Evolutionary conservation across 92 coral and sea anemone species (phyloP).

Genomic region (Zoanthus gigantus): DNA sequence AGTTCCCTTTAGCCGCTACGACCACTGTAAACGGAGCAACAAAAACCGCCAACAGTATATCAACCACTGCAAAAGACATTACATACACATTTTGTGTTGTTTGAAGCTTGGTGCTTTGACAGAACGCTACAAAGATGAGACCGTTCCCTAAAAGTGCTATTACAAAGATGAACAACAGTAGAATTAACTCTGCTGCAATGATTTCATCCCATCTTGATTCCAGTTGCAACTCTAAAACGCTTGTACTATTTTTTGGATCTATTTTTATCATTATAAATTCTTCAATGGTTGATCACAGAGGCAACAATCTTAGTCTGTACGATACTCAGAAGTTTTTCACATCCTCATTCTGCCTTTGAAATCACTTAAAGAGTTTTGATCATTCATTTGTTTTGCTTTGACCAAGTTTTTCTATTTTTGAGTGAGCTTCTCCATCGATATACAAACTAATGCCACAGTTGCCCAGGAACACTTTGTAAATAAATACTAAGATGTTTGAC

Average conservation of each 20-base stretch:
- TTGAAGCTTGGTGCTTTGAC: slow-evolving; percentile 7
- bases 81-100: slow-evolving; percentile 35
- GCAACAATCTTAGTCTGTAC: not conserved
- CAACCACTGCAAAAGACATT: slow-evolving; percentile 33
- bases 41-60: slow-evolving; percentile 8
- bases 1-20: not conserved
- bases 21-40: slow-evolving; percentile 34
- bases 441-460: not conserved
- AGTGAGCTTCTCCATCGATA: not conserved
- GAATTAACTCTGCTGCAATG: slow-evolving; percentile 37
- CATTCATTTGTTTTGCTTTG: not conserved
- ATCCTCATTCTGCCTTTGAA: not conserved
- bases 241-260: not conserved
- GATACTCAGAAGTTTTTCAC: not conserved
- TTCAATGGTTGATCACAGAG: not conserved
- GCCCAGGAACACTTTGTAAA: slow-evolving; percentile 15
- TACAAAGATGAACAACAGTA: not conserved
- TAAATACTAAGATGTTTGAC: not conserved
- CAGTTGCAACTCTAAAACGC: not conserved
- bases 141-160: slow-evolving; percentile 17
- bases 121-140: slow-evolving; percentile 26
- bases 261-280: slow-evolving; percentile 7
- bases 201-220: slow-evolving; percentile 49
- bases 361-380: not conserved
- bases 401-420: not conserved